Evolutionary conservation across 1,140 invertebrate genomes (phyloP).

Genomic region (Drosophila ficusphila): DNA sequence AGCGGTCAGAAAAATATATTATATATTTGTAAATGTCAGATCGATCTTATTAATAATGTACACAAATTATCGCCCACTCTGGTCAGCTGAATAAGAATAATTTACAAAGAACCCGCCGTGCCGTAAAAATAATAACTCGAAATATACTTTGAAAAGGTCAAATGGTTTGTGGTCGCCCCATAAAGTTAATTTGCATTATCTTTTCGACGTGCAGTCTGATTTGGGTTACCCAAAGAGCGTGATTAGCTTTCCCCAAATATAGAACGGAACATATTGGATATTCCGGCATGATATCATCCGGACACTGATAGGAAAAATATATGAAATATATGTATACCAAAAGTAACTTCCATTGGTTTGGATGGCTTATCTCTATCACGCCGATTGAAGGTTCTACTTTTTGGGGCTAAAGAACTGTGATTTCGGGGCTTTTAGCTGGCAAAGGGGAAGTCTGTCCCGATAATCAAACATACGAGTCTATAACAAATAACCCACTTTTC

Average conservation of each 20-base stretch:
- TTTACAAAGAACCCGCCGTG: not conserved
- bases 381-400: slow-evolving; percentile 30
- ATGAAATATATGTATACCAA: slow-evolving; percentile 7
- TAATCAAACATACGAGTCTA: slow-evolving; percentile 12
- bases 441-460: slow-evolving; percentile 9
- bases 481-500: slow-evolving; percentile 5
- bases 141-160: slow-evolving; percentile 34
- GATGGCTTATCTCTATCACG: slow-evolving; percentile 66
- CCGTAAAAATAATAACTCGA: not conserved
- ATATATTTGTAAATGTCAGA: no score
- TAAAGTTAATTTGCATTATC: slow-evolving; percentile 44
- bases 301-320: slow-evolving; percentile 15
- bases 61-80: no score
- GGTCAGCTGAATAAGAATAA: no score
- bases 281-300: slow-evolving; percentile 39
- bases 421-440: slow-evolving; percentile 13
- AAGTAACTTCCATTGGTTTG: slow-evolving; percentile 20
- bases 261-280: slow-evolving; percentile 32
- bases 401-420: slow-evolving; percentile 12
- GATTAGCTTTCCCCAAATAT: slow-evolving; percentile 32
- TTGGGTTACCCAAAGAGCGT: slow-evolving; percentile 24
- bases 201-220: slow-evolving; percentile 27
- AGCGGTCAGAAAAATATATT: not conserved
- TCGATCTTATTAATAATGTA: no score
- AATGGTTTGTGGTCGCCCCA: slow-evolving; percentile 1